Conservation (phyloP, 2,113 vertebrate genomes). For the Festucalex cinctus region DNA sequence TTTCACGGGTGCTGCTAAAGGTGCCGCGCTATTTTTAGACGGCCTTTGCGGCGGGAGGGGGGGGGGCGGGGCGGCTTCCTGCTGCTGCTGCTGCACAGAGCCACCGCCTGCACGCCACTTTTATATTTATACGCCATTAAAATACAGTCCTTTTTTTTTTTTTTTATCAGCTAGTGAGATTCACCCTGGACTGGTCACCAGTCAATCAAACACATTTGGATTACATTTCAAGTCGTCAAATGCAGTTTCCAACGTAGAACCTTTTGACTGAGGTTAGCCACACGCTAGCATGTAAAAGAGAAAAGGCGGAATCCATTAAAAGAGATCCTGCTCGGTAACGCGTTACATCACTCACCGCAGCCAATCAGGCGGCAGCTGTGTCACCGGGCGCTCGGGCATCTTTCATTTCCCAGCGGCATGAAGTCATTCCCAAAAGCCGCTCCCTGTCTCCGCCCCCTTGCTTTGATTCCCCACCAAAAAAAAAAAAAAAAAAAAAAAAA, state of each 20-base stretch:
- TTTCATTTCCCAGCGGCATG: conserved; percentile 75
- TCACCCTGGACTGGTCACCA: too few relatives aligned
- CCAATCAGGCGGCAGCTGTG: conserved; percentile 88
- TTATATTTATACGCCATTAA: not conserved
- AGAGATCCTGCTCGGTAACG: conserved; percentile 84
- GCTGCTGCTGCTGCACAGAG: not conserved
- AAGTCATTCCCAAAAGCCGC: conserved; percentile 67
- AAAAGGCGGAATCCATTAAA: not conserved
- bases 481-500: not conserved
- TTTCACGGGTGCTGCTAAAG: conserved; percentile 32
- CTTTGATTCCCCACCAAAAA: conserved; percentile 4
- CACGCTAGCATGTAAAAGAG: not conserved
- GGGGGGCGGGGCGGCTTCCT: not conserved
- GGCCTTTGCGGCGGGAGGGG: conserved; percentile 45
- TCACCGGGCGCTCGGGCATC: conserved; percentile 85
- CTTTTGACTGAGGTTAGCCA: not conserved
- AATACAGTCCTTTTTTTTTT: too few relatives aligned
- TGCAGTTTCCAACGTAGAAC: too few relatives aligned
- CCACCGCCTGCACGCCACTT: not conserved
- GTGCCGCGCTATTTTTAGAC: conserved; percentile 69
- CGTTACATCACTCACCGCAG: conserved; percentile 96
- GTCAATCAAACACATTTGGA: not conserved
- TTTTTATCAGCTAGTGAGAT: too few relatives aligned
- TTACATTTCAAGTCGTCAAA: too few relatives aligned
- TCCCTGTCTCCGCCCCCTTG: conserved; percentile 5